phyloP scores from a whole-genome alignment of 2,113 vertebrate species.

The Gasterosteus nipponicus region DNA sequence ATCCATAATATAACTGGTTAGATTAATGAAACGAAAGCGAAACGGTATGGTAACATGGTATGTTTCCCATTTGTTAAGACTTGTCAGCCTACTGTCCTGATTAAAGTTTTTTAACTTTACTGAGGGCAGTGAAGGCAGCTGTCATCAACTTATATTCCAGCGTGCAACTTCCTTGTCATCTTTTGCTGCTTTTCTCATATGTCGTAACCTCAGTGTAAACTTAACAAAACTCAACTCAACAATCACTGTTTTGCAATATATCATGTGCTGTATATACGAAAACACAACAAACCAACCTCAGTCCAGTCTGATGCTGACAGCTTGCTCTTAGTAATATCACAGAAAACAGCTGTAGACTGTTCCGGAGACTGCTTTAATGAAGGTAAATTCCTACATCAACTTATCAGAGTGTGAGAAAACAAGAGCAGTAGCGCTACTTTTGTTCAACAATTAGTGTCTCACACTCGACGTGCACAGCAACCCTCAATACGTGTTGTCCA shows the following conservation, averaged over 20 bases:
- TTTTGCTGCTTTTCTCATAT: background rate
- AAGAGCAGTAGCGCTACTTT: background rate
- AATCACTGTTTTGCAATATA: background rate
- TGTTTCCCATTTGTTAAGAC: background rate
- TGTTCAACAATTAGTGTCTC: background rate
- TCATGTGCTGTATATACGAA: background rate
- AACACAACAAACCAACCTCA: background rate
- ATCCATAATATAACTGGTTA: background rate
- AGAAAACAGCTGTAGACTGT: slow-evolving; percentile 10
- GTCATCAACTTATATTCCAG: background rate
- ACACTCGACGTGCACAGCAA: background rate
- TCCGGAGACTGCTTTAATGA: slow-evolving; percentile 2
- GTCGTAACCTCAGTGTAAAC: background rate
- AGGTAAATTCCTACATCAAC: background rate
- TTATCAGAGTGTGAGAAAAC: slow-evolving; percentile 11
- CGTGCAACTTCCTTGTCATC: background rate
- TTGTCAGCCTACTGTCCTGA: background rate
- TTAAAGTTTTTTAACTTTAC: background rate
- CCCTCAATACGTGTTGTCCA: background rate
- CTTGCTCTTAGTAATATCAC: slow-evolving; percentile 8
- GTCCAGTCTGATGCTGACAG: slow-evolving; percentile 6
- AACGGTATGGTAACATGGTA: too few species aligned
- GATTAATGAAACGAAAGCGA: background rate
- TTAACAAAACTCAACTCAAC: background rate
- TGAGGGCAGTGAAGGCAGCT: background rate